phyloP scores from a whole-genome alignment of 2,888 invertebrate genomes.

The Spisula solida region DNA sequence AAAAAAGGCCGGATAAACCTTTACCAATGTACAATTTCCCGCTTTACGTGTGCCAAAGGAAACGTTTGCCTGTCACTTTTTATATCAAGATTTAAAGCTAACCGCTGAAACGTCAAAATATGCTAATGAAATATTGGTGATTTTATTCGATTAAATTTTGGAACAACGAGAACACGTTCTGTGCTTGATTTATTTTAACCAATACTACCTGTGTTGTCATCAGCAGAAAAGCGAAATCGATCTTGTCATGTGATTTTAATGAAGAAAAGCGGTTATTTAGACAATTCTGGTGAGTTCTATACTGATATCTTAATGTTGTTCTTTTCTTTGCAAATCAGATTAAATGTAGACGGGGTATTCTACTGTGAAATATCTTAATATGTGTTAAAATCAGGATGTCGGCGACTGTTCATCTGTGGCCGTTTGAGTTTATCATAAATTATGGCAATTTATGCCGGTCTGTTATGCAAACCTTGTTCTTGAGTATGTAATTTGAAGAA shows the following conservation, averaged over 20 bases:
- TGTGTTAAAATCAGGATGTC: background rate
- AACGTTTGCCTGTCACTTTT: too few relatives aligned
- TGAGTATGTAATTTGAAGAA: too few relatives aligned
- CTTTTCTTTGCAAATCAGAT: background rate
- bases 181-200: background rate
- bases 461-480: too few relatives aligned
- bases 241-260: conserved; percentile 31
- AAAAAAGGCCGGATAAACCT: too few relatives aligned
- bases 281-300: background rate
- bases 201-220: conserved; percentile 37
- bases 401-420: background rate
- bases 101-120: too few relatives aligned
- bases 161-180: conserved; percentile 30
- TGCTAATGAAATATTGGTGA: background rate
- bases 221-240: conserved; percentile 32
- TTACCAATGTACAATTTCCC: too few relatives aligned
- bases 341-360: background rate
- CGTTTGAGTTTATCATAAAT: conserved; percentile 34
- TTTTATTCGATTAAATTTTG: conserved; percentile 4
- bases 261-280: background rate
- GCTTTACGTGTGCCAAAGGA: too few relatives aligned
- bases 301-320: background rate
- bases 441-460: background rate
- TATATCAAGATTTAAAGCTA: too few relatives aligned
- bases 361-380: background rate